Conservation (phyloP, 2,797 vertebrate genomes). For the Prionace glauca region DNA sequence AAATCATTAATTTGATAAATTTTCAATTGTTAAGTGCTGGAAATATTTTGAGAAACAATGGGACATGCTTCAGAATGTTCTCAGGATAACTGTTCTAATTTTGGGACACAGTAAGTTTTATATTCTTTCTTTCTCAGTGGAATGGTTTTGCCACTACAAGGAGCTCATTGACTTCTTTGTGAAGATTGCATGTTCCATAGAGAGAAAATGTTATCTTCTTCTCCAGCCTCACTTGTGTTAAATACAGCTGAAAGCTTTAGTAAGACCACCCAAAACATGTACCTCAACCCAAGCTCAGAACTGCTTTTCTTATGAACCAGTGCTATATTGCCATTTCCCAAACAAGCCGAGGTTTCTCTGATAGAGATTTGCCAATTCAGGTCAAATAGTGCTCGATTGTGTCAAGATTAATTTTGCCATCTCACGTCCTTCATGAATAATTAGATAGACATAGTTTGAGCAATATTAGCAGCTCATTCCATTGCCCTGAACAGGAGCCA, state of each 20-base stretch:
- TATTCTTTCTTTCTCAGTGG: too few species aligned
- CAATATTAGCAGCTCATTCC: constrained; percentile 1
- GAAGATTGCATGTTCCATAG: neutral
- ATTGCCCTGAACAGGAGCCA: neutral
- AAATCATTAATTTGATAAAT: neutral
- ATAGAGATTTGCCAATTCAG: neutral
- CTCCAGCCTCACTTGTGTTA: neutral
- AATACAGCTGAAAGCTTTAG: neutral
- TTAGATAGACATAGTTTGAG: neutral
- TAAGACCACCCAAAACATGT: neutral
- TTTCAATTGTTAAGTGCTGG: constrained; percentile 28
- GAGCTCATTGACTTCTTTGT: neutral
- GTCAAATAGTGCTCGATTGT: neutral
- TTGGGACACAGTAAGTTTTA: neutral
- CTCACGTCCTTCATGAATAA: neutral
- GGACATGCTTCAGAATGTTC: neutral
- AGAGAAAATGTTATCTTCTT: neutral
- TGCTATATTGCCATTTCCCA: neutral
- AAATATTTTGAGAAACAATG: neutral
- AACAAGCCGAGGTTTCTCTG: too few species aligned
- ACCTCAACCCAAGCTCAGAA: neutral
- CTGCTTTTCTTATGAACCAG: neutral
- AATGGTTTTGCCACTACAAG: neutral
- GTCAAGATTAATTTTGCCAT: neutral
- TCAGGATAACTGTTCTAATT: neutral